Evolutionary conservation across 2,797 vertebrate species (phyloP), one percentile per base, ranked within the genome.

Genomic region (Calcarius lapponicus): DNA sequence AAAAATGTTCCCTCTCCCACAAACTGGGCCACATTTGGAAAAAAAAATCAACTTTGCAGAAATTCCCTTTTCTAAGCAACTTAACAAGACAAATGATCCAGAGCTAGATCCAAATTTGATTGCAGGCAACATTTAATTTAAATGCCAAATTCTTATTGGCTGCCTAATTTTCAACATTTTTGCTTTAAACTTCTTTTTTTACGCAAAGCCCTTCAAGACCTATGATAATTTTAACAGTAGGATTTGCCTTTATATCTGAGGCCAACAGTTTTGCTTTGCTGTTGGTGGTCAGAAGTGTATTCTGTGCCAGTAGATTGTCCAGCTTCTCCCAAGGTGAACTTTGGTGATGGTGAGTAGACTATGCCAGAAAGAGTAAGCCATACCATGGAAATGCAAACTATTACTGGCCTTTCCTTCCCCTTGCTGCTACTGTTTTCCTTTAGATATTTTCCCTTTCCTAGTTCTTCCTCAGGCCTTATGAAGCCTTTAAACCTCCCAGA

Each of bases 311-410:
- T 7, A 21, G 17, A 18, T 76, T 20, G 40, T n/a, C 26, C 80
- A 72, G 48, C 22, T 76, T 51, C 40, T 73, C 32, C 22, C 43
- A 73, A 25, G 7, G 8, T 66, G 60, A 87, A 42, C 15, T 88
- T 66, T 32, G n/a, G 10, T 34, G 26, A 26, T 28, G 11, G 10
- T 25, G 36, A 29, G 10, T 36, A 61, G 43, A 64, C 64, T 32
- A 29, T 36, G 20, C 42, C 45, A 72, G 69, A 61, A 78, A 62
- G 29, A 70, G 25, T 22, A 62, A 92, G 13, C 28, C 10, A 36
- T 26, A 32, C 24, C 9, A 31, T 53, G 36, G n/a, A 95, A 93
- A 83, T 51, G 24, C 54, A 88, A 93, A 90, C 47, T 61, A 65
- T 18, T 65, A 12, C 29, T 80, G 57, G 34, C 50, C 53, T 87